A percentile compares a stretch with the other conserved stretches of the same genome.
These are phyloP conservation scores for Brachionus angularis DNA, from an alignment of 1,140 invertebrate genomes.

Conservation along the genomic window DNA sequence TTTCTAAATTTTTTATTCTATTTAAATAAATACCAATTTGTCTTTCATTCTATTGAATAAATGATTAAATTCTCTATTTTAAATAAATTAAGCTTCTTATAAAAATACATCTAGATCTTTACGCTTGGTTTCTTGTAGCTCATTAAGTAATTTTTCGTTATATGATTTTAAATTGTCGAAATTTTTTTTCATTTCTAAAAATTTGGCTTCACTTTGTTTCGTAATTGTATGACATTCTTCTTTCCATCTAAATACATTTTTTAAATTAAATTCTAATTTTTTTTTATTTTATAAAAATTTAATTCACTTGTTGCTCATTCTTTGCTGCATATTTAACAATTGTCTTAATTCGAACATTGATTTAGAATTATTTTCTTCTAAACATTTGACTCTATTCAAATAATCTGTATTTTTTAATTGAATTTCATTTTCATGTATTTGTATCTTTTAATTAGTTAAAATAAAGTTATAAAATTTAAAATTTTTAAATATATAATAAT, in stretches of 20 bases:
- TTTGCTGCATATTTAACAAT: constrained; percentile 39
- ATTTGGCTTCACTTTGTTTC: constrained; percentile 36
- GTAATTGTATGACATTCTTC: constrained; percentile 42
- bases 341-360: constrained; percentile 12
- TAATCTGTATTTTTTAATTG: constrained; percentile 5
- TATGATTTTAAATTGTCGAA: constrained; percentile 15
- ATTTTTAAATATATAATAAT: not conserved
- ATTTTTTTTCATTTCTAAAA: constrained; percentile 40
- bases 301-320: constrained; percentile 44
- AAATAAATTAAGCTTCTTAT: not conserved
- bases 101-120: constrained; percentile 19
- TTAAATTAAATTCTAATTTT: not conserved
- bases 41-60: constrained; percentile 31
- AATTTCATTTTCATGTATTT: constrained; percentile 28
- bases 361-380: constrained; percentile 4
- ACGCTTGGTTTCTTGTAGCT: constrained; percentile 6
- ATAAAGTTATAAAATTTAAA: not conserved
- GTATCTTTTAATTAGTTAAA: not conserved
- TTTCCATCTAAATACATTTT: constrained; percentile 30
- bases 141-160: constrained; percentile 24
- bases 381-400: constrained; percentile 1
- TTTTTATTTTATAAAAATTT: not conserved
- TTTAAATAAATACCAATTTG: constrained; percentile 1
- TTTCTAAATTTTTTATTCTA: constrained; percentile 30
- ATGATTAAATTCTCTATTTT: not conserved